These are phyloP conservation scores for Drosophila mayaguana DNA, from an alignment of 2,888 invertebrate genomes.

Conservation along the genomic window DNA sequence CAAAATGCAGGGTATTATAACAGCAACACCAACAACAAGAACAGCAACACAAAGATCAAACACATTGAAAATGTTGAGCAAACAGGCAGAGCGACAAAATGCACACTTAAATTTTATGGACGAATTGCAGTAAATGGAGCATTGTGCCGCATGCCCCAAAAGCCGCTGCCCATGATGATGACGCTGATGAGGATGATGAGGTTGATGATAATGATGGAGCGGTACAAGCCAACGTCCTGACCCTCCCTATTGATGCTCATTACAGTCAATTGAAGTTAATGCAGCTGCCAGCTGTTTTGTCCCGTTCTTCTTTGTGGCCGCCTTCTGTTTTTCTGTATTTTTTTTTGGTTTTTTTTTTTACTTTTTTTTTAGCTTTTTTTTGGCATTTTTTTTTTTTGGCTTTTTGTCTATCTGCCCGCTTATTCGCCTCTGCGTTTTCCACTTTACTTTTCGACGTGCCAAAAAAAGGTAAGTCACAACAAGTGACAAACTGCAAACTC, in stretches of 20 bases:
- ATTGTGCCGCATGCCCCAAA: constrained; percentile 54
- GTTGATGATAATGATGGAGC: constrained; percentile 16
- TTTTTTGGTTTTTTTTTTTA: not conserved
- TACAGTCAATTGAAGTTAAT: constrained; percentile 72
- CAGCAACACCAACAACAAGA: constrained; percentile 10
- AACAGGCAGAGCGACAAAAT: constrained; percentile 57
- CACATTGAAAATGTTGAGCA: constrained; percentile 54
- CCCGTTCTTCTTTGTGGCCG: constrained; percentile 17
- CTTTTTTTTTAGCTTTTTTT: not conserved
- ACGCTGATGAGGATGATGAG: constrained; percentile 15
- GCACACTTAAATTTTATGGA: constrained; percentile 59
- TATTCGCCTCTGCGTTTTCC: not conserved
- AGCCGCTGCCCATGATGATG: constrained; percentile 48
- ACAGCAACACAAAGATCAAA: constrained; percentile 49
- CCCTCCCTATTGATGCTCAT: constrained; percentile 60
- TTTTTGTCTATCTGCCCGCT: constrained; percentile 6
- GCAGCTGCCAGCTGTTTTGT: constrained; percentile 61
- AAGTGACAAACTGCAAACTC: not conserved
- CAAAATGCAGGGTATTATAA: not conserved
- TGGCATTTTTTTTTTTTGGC: not conserved
- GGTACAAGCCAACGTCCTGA: constrained; percentile 38
- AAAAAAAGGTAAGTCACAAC: constrained; percentile 21
- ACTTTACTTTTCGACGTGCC: constrained; percentile 6
- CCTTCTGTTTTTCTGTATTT: not conserved
- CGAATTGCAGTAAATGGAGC: constrained; percentile 64